Evolutionary conservation across 1,140 invertebrate genomes (phyloP).

Genomic region (Drosophila punjabiensis): DNA sequence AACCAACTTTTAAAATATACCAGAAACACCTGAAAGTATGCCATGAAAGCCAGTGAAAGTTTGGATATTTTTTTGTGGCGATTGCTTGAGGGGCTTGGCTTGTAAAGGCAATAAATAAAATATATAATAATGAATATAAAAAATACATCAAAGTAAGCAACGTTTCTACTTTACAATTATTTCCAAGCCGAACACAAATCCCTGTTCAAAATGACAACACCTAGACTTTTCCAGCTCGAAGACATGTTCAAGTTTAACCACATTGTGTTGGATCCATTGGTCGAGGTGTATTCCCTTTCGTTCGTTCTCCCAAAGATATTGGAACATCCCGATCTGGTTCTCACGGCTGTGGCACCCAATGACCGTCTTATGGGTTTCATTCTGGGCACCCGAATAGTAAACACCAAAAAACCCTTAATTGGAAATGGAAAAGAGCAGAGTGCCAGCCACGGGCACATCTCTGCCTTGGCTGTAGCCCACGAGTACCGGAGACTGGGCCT

Average conservation of each 20-base stretch:
- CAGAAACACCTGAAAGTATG: slow-evolving; percentile 14
- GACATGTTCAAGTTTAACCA: slow-evolving; percentile 56
- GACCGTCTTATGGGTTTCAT: slow-evolving; percentile 36
- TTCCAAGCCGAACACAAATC: background rate
- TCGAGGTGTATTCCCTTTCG: slow-evolving; percentile 32
- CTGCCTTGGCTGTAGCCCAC: slow-evolving; percentile 34
- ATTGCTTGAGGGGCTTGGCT: background rate
- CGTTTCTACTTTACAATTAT: background rate
- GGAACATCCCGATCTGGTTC: slow-evolving; percentile 34
- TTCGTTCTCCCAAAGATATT: slow-evolving; percentile 33
- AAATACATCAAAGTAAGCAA: background rate
- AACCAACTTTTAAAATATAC: slow-evolving; percentile 7
- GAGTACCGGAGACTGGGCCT: slow-evolving; percentile 50
- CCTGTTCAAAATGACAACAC: slow-evolving; percentile 26
- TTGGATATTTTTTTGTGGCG: background rate
- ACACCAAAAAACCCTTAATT: background rate
- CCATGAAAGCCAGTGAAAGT: background rate
- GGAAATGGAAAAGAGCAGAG: background rate
- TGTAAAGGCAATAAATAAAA: background rate
- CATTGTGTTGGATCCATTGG: slow-evolving; percentile 42
- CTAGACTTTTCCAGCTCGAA: slow-evolving; percentile 28
- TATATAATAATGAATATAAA: background rate
- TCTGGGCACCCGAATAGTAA: slow-evolving; percentile 9
- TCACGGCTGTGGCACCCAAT: slow-evolving; percentile 32
- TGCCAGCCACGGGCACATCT: slow-evolving; percentile 46